phyloP scores from a whole-genome alignment of 2,888 invertebrate genomes.

The Pyralis farinalis region DNA sequence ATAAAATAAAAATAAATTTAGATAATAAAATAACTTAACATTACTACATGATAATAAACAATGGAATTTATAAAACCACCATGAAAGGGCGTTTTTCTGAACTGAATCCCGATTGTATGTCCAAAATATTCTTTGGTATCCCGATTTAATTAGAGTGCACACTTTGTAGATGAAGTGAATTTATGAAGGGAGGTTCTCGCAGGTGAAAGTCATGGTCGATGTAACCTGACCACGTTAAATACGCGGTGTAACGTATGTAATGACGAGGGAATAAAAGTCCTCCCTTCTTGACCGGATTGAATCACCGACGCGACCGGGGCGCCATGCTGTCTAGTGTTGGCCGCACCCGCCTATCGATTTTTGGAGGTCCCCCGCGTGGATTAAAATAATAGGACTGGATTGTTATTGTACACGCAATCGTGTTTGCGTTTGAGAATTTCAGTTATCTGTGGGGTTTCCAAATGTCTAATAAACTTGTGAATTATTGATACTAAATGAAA shows the following conservation, averaged over 20 bases:
- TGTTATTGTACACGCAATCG: conserved; percentile 26
- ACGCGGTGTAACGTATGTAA: conserved; percentile 56
- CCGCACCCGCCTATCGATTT: conserved; percentile 46
- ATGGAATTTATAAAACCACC: conserved; percentile 38
- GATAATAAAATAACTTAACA: too few relatives aligned
- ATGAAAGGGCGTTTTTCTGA: conserved; percentile 34
- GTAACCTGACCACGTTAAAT: conserved; percentile 41
- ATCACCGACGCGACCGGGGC: conserved; percentile 39
- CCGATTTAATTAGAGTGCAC: conserved; percentile 59
- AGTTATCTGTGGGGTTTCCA: conserved; percentile 3
- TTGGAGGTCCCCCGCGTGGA: conserved; percentile 28
- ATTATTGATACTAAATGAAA: neutral
- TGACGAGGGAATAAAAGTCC: conserved; percentile 47
- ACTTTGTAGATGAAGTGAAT: conserved; percentile 49
- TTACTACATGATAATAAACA: conserved; percentile 38
- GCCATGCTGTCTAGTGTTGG: conserved; percentile 62
- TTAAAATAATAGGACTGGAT: conserved; percentile 22
- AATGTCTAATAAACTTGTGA: conserved; percentile 1
- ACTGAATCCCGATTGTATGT: conserved; percentile 27
- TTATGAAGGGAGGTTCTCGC: conserved; percentile 42
- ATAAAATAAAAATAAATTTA: too few relatives aligned
- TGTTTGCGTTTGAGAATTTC: conserved; percentile 13
- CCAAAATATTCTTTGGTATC: conserved; percentile 59
- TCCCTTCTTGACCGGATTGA: conserved; percentile 61
- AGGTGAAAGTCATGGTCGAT: conserved; percentile 49